phyloP scores from a whole-genome alignment of 2,797 vertebrate species.

The Champsocephalus gunnari region DNA sequence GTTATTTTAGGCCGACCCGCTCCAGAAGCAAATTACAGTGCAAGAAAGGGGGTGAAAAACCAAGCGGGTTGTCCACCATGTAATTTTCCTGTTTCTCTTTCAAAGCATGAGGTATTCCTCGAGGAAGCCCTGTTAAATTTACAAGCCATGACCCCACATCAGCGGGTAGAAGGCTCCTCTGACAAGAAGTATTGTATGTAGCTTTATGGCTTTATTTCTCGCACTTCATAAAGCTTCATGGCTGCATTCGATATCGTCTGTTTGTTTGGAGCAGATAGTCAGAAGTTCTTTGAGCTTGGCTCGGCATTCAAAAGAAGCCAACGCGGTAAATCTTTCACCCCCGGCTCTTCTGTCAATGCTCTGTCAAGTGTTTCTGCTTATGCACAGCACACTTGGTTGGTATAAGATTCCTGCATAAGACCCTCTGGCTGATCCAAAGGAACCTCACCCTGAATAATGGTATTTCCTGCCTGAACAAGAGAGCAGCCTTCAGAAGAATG shows the following conservation, averaged over 20 bases:
- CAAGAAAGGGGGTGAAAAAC: conserved; percentile 72
- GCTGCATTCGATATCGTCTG: neutral
- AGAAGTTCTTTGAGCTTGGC: conserved; percentile 28
- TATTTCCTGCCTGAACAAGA: conserved; percentile 78
- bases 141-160: conserved; percentile 81
- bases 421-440: conserved; percentile 62
- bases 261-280: conserved; percentile 13
- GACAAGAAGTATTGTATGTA: conserved; percentile 47
- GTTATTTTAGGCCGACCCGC: conserved; percentile 85
- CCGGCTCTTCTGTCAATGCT: conserved; percentile 22
- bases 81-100: conserved; percentile 87
- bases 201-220: conserved; percentile 45
- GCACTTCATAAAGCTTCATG: conserved; percentile 42
- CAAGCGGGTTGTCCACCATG: conserved; percentile 75
- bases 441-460: conserved; percentile 71
- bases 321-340: conserved; percentile 45
- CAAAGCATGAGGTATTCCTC: conserved; percentile 84
- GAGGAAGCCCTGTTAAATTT: conserved; percentile 82
- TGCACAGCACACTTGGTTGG: conserved; percentile 52
- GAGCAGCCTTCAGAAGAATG: conserved; percentile 68
- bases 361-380: conserved; percentile 20
- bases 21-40: conserved; percentile 82
- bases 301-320: conserved; percentile 24
- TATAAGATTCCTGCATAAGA: conserved; percentile 53
- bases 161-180: conserved; percentile 63